phyloP scores from a whole-genome alignment of 2,888 invertebrate genomes.

The Archaeoteleia sp. region DNA sequence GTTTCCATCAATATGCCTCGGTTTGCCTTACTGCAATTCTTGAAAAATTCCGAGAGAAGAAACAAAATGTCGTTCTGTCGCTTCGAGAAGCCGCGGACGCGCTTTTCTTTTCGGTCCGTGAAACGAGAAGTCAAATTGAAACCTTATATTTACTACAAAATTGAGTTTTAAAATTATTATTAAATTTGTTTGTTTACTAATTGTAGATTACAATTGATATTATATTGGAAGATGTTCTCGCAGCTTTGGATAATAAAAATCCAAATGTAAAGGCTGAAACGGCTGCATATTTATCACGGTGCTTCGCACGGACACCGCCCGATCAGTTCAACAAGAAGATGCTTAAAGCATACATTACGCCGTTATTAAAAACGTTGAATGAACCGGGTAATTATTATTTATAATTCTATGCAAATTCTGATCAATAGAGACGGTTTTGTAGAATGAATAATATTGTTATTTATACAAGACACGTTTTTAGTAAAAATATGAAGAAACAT shows the following conservation, averaged over 20 bases:
- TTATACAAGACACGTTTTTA: too few species aligned
- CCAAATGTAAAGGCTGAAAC: slow-evolving; percentile 93
- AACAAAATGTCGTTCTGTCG: slow-evolving; percentile 89
- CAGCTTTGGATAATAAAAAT: slow-evolving; percentile 93
- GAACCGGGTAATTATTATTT: slow-evolving; percentile 79
- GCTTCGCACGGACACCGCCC: slow-evolving; percentile 88
- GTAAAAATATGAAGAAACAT: too few species aligned
- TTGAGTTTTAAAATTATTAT: slow-evolving; percentile 6
- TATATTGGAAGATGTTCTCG: slow-evolving; percentile 89
- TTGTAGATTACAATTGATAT: slow-evolving; percentile 86
- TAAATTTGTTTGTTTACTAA: background rate
- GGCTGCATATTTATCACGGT: slow-evolving; percentile 87
- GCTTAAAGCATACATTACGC: slow-evolving; percentile 86
- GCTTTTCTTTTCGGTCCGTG: slow-evolving; percentile 85
- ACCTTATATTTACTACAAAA: too few species aligned
- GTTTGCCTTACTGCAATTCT: slow-evolving; percentile 86
- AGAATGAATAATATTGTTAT: too few species aligned
- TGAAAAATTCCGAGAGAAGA: slow-evolving; percentile 99
- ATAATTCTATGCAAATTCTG: too few species aligned
- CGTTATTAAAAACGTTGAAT: slow-evolving; percentile 86
- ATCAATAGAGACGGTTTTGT: too few species aligned
- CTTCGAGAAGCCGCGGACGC: slow-evolving; percentile 94
- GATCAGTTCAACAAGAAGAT: slow-evolving; percentile 91
- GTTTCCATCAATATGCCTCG: slow-evolving; percentile 89
- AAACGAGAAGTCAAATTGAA: too few species aligned